These are phyloP conservation scores for Lepus oiostolus DNA, from an alignment of 2,797 vertebrate species.

Conservation along the genomic window DNA sequence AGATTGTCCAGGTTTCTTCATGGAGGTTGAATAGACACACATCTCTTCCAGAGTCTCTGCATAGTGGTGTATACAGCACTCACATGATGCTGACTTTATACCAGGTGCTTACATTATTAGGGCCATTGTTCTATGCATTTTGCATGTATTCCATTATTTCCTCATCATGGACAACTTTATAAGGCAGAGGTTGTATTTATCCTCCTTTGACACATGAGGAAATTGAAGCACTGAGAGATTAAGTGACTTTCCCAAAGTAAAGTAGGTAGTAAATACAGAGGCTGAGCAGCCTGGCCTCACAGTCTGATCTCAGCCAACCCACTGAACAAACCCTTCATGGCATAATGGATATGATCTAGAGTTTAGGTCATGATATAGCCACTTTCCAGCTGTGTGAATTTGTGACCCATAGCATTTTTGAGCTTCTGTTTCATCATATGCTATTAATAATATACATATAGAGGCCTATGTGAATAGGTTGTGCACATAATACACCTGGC, in stretches of 20 bases:
- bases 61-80: background rate
- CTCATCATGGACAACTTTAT: background rate
- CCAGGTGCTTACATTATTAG: background rate
- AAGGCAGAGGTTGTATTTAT: background rate
- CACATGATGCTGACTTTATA: background rate
- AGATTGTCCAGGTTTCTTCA: background rate
- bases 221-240: background rate
- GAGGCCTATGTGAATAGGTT: background rate
- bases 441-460: background rate
- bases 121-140: background rate
- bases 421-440: background rate
- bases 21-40: background rate
- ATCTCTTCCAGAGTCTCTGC: background rate
- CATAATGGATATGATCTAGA: background rate
- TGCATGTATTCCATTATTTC: background rate
- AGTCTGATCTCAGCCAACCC: background rate
- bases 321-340: background rate
- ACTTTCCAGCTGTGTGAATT: background rate
- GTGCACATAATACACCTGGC: background rate
- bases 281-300: background rate
- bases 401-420: background rate
- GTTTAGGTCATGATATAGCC: background rate
- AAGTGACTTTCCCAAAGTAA: background rate
- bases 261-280: background rate
- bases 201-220: background rate